A percentile compares a stretch with the other conserved stretches of the same genome.
Evolutionary conservation across 37 sponge, comb jelly and placozoan genomes (phyloP).

Genomic region (Oopsacas minuta): DNA sequence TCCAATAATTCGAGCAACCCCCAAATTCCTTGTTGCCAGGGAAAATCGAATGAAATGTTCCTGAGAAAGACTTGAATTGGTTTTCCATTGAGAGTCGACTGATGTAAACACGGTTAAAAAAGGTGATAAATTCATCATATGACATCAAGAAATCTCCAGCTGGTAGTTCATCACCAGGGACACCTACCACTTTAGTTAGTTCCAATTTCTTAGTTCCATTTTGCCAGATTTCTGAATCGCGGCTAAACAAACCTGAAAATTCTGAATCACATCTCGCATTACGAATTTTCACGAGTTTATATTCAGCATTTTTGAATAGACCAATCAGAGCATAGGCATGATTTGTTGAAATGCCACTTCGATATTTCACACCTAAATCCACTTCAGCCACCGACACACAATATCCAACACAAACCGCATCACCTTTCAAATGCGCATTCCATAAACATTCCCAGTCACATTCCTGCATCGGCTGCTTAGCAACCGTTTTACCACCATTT

Average conservation of each 20-base stretch:
- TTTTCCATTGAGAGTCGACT: neutral
- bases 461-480: neutral
- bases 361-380: neutral
- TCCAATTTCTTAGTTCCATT: neutral
- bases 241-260: neutral
- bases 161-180: neutral
- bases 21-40: neutral
- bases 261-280: conserved; percentile 17
- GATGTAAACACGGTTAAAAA: conserved; percentile 6
- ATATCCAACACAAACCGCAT: neutral
- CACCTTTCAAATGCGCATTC: neutral
- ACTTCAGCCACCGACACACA: neutral
- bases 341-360: neutral
- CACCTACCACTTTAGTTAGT: neutral
- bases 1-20: neutral
- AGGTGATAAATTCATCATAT: conserved; percentile 16
- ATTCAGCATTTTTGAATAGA: neutral
- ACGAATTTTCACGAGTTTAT: neutral
- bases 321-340: neutral
- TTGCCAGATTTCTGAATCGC: neutral
- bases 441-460: neutral
- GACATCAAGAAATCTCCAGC: neutral
- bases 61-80: neutral
- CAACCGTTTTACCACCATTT: neutral
- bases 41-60: neutral